Base-by-base conservation (phyloP, 35 echinoderm and acorn worm genomes). In the Ophioderma brevispina region DNA sequence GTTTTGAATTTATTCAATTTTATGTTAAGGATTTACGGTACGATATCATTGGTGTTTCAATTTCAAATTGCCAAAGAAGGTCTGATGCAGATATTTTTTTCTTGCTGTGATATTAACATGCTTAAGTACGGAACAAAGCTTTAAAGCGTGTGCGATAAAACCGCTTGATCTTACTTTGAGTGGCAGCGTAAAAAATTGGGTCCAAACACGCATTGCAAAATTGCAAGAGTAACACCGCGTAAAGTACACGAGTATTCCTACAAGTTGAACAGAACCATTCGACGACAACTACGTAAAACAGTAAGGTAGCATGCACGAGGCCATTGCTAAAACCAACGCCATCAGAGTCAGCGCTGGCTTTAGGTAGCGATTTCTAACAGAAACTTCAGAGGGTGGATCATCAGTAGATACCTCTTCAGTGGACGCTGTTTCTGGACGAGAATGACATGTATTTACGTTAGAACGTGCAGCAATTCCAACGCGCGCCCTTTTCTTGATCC, bases 141-240 rank as follows among this genome's bases (percentile, higher is more conserved):
- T 70, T 70, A 30, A 70, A 15, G 23, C 59, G 59, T 25, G 8
- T 85, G 31, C 52, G 46, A 39, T 85, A 85, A 64, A 85, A 85
- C 31, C 70, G 25, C 70, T 40, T 70, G 32, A 85, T 85, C 35
- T 85, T 85, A 64, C 52, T 85, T 59, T 85, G 83, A 15, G 83
- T 85, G 0, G 52, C 83, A 19, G 83, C 83, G 52, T 85, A 85
- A 37, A 85, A 18, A 36, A 85, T 85, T 8, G 83, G 83, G 36
- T 85, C 63, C 25, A 85, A 64, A 59, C 83, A 85, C n/a, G 83
- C 52, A 64, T 64, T 85, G 35, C 28, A 19, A 59, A 36, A 85
- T 59, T 64, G 31, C 32, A 85, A 37, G 35, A 64, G 52, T n/a
- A 59, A 32, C 33, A 85, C 50, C 14, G 35, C 32, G 55, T 64